A percentile compares a stretch with the other conserved stretches of the same genome.
phyloP scores from a whole-genome alignment of 2,797 vertebrate genomes.

The Karalla daura region DNA sequence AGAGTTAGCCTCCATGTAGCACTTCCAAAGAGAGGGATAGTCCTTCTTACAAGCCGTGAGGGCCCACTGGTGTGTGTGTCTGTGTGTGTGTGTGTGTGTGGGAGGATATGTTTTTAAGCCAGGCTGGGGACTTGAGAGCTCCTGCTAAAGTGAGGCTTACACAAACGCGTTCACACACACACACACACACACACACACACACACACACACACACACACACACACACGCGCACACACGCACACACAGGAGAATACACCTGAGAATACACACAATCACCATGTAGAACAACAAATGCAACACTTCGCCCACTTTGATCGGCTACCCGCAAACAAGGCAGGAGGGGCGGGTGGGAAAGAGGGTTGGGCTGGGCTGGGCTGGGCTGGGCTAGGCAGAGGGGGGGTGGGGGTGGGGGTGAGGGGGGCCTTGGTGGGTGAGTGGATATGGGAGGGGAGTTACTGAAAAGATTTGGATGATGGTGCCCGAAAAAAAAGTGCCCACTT shows the following conservation, averaged over 20 bases:
- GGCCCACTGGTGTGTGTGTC: constrained; percentile 47
- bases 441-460: constrained; percentile 50
- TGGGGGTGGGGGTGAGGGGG: constrained; percentile 4
- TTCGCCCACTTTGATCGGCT: constrained; percentile 76
- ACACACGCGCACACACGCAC: constrained; percentile 19
- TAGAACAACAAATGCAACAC: constrained; percentile 71
- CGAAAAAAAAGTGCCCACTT: constrained; percentile 63
- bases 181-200: constrained; percentile 9
- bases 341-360: neutral
- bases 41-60: constrained; percentile 66
- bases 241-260: constrained; percentile 60
- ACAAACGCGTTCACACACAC: no score
- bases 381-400: neutral
- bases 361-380: neutral
- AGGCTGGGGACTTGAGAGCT: constrained; percentile 59
- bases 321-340: constrained; percentile 59
- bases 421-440: constrained; percentile 28
- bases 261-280: constrained; percentile 67
- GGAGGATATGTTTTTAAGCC: constrained; percentile 64
- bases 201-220: constrained; percentile 23
- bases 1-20: constrained; percentile 75
- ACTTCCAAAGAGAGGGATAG: constrained; percentile 78
- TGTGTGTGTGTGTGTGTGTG: constrained; percentile 41
- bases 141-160: constrained; percentile 50
- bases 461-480: constrained; percentile 55